Evolutionary conservation across 64 coral and sea anemone genomes (phyloP), one percentile per base, ranked within the genome.

Genomic region (Acropora tenuis): DNA sequence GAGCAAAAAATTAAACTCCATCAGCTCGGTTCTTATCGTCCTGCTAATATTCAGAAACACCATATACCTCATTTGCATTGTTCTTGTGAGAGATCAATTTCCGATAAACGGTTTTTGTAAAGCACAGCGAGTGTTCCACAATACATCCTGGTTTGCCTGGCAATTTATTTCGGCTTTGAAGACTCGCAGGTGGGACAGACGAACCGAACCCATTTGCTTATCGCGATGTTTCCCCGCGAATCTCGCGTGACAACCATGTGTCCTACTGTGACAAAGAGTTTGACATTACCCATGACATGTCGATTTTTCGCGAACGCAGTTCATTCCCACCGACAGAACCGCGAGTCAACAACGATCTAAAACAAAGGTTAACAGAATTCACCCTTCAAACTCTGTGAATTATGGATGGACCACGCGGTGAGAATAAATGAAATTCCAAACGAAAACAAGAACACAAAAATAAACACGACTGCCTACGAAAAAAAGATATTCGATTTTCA

Each of bases 41-140:
- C n/a, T n/a, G 66, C 82, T 85, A 85, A 85, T 85, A 85, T 72
- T 6, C n/a, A 18, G 65, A 72, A 71, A 71, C 63, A 65, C 45
- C 48, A 85, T 46, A 65, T 83, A 71, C 46, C 69, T 18, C 50
- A 49, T 85, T 68, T 85, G 72, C 50, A 85, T 85, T 85, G 82
- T 85, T 71, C 82, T 46, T 12, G 40, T 72, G 65, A 71, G 63
- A 85, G 82, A 85, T 85, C 82, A 85, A 85, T 85, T 85, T 85
- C 82, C 82, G 82, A 85, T 85, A 85, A 85, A 85, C 82, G 63
- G 63, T 58, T 85, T 85, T 85, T 85, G 82, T 71, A 8, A 72
- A 72, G 42, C 82, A 16, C 82, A 50, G 82, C 82, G 43, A 85
- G 82, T 48, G 43, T 42, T 46, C 46, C 61, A 85, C 45, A 69